phyloP scores from a whole-genome alignment of 2,888 invertebrate genomes.

The Callinectes sapidus region DNA sequence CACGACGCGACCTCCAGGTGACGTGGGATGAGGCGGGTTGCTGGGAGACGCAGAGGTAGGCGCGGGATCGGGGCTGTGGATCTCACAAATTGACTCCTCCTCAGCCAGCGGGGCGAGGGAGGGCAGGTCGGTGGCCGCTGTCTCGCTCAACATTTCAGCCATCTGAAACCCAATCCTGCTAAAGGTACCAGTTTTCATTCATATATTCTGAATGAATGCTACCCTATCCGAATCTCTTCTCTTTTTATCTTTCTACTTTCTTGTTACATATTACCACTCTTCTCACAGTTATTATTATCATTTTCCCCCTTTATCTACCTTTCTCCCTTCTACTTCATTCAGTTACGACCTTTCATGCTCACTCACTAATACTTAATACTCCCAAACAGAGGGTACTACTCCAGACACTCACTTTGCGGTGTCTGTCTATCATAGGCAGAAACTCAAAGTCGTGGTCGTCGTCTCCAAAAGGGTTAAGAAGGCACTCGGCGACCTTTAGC shows the following conservation, averaged over 20 bases:
- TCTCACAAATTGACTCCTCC: neutral
- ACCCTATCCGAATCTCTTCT: constrained; percentile 12
- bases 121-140: neutral
- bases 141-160: neutral
- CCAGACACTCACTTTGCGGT: constrained; percentile 84
- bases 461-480: constrained; percentile 97
- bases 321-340: neutral
- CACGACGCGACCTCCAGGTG: neutral
- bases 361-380: neutral
- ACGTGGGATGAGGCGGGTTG: neutral
- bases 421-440: constrained; percentile 94
- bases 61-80: neutral
- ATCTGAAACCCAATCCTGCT: neutral
- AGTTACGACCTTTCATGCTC: neutral
- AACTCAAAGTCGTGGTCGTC: constrained; percentile 96
- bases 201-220: too few relatives aligned
- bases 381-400: neutral
- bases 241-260: neutral
- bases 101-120: neutral
- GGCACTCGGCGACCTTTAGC: constrained; percentile 95
- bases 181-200: neutral
- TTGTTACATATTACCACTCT: neutral
- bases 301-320: neutral
- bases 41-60: neutral
- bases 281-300: neutral